A percentile compares a stretch with the other conserved stretches of the same genome.
phyloP scores from a whole-genome alignment of 1,140 invertebrate species.

The Scylla paramamosain region DNA sequence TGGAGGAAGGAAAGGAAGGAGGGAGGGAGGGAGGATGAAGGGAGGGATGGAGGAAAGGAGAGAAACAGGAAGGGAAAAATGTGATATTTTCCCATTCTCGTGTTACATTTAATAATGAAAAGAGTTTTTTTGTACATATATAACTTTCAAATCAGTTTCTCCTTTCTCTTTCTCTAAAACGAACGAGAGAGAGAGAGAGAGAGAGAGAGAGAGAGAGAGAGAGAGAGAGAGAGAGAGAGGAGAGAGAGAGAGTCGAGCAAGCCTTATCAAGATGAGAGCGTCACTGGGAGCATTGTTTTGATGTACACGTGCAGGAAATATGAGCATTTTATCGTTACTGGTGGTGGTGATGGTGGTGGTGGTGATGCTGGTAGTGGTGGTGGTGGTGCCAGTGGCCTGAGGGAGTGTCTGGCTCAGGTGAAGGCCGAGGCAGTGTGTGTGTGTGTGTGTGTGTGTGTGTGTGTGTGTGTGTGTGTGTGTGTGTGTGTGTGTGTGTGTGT shows the following conservation, averaged over 20 bases:
- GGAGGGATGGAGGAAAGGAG: background rate
- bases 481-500: too few relatives aligned
- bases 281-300: too few relatives aligned
- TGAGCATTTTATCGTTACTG: background rate
- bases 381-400: too few relatives aligned
- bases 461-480: constrained; percentile 38
- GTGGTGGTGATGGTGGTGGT: background rate
- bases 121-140: too few relatives aligned
- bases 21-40: background rate
- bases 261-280: background rate
- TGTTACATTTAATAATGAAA: too few relatives aligned
- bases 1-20: background rate
- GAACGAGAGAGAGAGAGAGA: too few relatives aligned
- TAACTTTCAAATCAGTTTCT: too few relatives aligned
- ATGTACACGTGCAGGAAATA: too few relatives aligned
- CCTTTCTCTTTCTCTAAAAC: too few relatives aligned
- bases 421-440: constrained; percentile 1
- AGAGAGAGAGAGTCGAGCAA: background rate
- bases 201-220: constrained; percentile 42
- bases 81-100: too few relatives aligned
- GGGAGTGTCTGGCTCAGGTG: too few relatives aligned
- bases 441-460: constrained; percentile 35
- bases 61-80: background rate
- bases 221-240: constrained; percentile 41
- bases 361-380: background rate